Base-by-base conservation (phyloP, 2,888 invertebrate species). In the Tricholauxania praeusta region DNA sequence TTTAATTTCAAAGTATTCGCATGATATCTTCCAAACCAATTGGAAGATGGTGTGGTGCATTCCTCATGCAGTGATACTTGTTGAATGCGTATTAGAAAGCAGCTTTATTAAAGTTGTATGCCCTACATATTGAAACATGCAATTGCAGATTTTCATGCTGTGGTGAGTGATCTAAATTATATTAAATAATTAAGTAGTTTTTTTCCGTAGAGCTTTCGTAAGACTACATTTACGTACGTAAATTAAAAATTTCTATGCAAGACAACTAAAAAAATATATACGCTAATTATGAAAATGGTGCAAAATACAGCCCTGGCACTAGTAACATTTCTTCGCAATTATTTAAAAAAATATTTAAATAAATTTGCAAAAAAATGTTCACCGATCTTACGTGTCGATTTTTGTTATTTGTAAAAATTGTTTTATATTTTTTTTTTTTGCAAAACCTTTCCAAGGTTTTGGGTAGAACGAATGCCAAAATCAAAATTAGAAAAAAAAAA, bases 331-430 rank as follows among this genome's bases (percentile, higher is more conserved):
- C 78, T 83, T 85, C 83, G 83, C 82, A 70, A 47, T 57, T 70
- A 70, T 68, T 68, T 68, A 59, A 67, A 32, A 10, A 39, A 4
- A 57, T 14, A 39, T 7, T 63, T 70, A 47, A 63, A 70, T 62
- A 53, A 53, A 22, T 47, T 53, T 62, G 80, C 83, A 84, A 85
- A 85, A 82, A 84, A 84, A 84, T 83, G 83, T 80, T 79, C 82
- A 81, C 83, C 84, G 82, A 80, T 84, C 83, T 84, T 85, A 84
- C 84, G 84, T 84, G 84, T 84, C 84, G 84, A 85, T 83, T 84
- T 84, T 83, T 82, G 70, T 63, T 70, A 47, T 60, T 69, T 49
- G 17, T 63, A n/a, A 39, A 39, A 39, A 39, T 39, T 39, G 7
- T 39, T 7, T 6, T 39, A 8, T 39, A 4, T 39, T 39, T 7